Evolutionary conservation across 1,140 invertebrate genomes (phyloP), one percentile per base, ranked within the genome.

Genomic region (Penaeus chinensis): DNA sequence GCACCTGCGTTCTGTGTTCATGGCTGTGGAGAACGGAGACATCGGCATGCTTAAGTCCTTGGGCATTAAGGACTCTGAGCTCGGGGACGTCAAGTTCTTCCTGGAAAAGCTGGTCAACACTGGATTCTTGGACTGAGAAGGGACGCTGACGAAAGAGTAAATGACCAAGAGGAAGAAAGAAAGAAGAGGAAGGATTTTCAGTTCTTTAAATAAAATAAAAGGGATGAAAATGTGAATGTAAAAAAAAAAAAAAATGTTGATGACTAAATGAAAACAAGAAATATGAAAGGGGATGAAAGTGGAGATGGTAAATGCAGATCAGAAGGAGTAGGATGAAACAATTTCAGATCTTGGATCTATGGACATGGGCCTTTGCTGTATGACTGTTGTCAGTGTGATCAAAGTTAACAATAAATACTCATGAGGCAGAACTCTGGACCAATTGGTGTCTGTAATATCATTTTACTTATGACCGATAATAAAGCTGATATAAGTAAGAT

Each of bases 71-170:
- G 97, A 98, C 92, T 97, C 97, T 0, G 98, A 99, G 92, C 93
- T 98, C 54, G 97, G 97, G n/a, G 98, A 99, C 92, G 97, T 99
- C 42, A 98, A 98, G 92, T 99, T 99, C 93, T 99, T 99, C 94
- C 94, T 98, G 87, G 97, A 99, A 93, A 98, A 98, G 93, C 94
- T 99, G 89, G 96, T 98, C 71, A 98, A 98, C 92, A 99, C 98
- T 87, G 98, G 98, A 89, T 99, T 99, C 93, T 95, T 99, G 91
- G 97, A 98, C 94, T 98, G 95, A 97, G 80, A 66, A 65, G 80
- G n/a, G 22, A 94, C 47, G 47, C 54, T 7, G 32, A 32, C 20
- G 62, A 27, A 16, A 61, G 66, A 27, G 62, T 18, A 54, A 54
- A 54, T 8, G 47, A 54, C 47, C 47, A 54, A 54, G 47, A 54